phyloP scores from a whole-genome alignment of 2,888 invertebrate species.

The Himalopsyche tibetana region DNA sequence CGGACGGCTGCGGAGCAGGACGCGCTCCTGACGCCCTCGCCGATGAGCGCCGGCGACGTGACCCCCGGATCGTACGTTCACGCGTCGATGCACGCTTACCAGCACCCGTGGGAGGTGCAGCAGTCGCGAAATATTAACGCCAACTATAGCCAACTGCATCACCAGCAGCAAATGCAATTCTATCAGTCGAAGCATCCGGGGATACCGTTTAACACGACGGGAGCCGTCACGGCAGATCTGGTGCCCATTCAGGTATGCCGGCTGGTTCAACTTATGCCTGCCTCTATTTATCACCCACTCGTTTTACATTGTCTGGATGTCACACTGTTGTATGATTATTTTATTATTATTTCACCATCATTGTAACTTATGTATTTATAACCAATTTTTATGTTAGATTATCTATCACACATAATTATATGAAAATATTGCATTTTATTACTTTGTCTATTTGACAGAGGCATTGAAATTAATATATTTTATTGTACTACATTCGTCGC shows the following conservation, averaged over 20 bases:
- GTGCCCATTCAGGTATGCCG: constrained; percentile 77
- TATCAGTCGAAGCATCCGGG: constrained; percentile 75
- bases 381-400: too few relatives aligned
- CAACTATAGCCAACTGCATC: constrained; percentile 69
- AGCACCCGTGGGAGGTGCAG: constrained; percentile 83
- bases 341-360: constrained; percentile 20
- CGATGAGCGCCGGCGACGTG: constrained; percentile 68
- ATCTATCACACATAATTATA: too few relatives aligned
- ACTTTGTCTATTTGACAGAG: too few relatives aligned
- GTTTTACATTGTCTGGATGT: not conserved
- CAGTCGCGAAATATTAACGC: constrained; percentile 74
- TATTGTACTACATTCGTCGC: too few relatives aligned
- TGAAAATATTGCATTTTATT: too few relatives aligned
- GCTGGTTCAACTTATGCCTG: constrained; percentile 59
- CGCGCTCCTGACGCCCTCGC: constrained; percentile 67
- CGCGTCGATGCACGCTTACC: constrained; percentile 78
- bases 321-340: constrained; percentile 15
- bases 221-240: constrained; percentile 74
- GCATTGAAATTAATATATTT: too few relatives aligned
- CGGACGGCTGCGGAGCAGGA: constrained; percentile 45
- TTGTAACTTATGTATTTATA: not conserved
- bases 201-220: constrained; percentile 77
- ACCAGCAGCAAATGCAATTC: constrained; percentile 65
- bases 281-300: not conserved
- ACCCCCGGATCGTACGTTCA: constrained; percentile 69